A percentile compares a stretch with the other conserved stretches of the same genome.
Evolutionary conservation across 2,113 vertebrate genomes (phyloP).

Genomic region (Lepisosteus oculatus): DNA sequence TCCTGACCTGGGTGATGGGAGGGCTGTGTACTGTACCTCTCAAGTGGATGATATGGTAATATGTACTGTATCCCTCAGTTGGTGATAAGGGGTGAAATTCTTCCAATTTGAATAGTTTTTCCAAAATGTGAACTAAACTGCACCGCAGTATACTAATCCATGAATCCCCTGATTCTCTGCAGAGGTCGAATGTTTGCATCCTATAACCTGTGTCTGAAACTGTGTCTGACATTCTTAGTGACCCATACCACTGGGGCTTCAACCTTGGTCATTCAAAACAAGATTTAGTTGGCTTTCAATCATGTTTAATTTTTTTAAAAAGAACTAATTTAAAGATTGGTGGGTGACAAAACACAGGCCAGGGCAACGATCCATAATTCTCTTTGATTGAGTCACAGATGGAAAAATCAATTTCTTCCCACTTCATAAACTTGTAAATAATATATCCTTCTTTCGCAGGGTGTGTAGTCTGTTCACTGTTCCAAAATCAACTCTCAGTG

Average conservation of each 20-base stretch:
- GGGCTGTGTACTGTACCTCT: no score
- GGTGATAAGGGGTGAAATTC: no score
- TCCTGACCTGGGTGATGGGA: no score
- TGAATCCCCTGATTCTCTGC: background rate
- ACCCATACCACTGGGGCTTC: background rate
- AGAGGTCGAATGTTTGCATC: background rate
- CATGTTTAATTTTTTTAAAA: slow-evolving; percentile 32
- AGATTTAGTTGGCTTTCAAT: background rate
- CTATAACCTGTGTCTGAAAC: background rate
- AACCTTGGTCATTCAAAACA: background rate
- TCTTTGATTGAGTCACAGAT: slow-evolving; percentile 57
- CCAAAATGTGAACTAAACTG: no score
- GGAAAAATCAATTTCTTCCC: slow-evolving; percentile 58
- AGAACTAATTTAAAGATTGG: slow-evolving; percentile 53
- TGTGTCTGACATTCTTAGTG: no score
- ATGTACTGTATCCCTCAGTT: no score
- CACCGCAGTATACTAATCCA: background rate
- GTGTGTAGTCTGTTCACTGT: slow-evolving; percentile 11
- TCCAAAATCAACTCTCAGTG: no score
- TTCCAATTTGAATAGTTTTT: no score
- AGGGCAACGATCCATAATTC: slow-evolving; percentile 49
- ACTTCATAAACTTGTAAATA: slow-evolving; percentile 50
- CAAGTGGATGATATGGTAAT: no score
- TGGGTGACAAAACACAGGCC: slow-evolving; percentile 38
- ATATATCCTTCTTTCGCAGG: slow-evolving; percentile 50